Conservation (phyloP, 2,797 vertebrate species). For the Sphaeramia orbicularis region DNA sequence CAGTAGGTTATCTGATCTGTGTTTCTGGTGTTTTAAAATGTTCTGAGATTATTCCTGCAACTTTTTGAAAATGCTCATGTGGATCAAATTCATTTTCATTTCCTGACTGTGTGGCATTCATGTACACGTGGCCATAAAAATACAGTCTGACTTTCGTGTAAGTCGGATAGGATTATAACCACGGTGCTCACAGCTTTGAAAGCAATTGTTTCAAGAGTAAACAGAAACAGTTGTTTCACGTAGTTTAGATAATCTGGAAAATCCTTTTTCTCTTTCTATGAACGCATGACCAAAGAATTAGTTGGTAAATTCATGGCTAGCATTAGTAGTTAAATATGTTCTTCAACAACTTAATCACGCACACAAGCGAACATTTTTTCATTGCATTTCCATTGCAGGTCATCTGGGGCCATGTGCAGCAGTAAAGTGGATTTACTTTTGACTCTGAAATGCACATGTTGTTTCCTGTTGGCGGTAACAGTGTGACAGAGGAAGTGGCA, state of each 20-base stretch:
- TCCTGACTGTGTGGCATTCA: too few species aligned
- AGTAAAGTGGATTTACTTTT: background rate
- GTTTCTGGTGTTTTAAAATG: too few species aligned
- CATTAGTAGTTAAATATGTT: background rate
- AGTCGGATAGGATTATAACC: too few species aligned
- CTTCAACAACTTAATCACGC: background rate
- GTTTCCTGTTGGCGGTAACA: slow-evolving; percentile 47
- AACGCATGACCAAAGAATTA: background rate
- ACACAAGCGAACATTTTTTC: background rate
- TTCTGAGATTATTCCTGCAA: too few species aligned
- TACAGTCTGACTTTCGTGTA: too few species aligned
- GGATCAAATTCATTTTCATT: too few species aligned
- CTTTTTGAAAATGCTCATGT: too few species aligned
- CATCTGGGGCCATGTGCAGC: slow-evolving; percentile 13
- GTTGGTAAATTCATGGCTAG: background rate
- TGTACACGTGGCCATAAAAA: too few species aligned
- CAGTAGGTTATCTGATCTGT: too few species aligned
- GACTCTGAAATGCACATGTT: slow-evolving; percentile 18
- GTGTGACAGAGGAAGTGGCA: slow-evolving; percentile 55
- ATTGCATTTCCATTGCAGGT: background rate
- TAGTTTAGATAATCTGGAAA: background rate
- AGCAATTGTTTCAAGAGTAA: too few species aligned
- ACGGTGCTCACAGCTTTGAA: too few species aligned
- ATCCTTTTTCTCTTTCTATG: background rate
- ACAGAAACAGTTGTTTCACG: too few species aligned